Evolutionary conservation across 1,140 invertebrate species (phyloP).

Genomic region (Myzus persicae): DNA sequence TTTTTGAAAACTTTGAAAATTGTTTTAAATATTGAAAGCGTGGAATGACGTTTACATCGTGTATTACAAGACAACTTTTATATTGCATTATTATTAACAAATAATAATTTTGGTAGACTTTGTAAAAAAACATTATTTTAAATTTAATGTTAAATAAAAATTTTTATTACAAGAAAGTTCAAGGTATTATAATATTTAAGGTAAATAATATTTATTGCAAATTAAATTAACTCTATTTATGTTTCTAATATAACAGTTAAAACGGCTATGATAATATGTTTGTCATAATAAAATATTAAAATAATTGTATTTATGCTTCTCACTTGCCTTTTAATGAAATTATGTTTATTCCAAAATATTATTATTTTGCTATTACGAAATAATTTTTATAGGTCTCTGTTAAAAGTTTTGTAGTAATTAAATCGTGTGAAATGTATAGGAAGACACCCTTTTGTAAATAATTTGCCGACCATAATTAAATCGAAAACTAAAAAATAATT

Average conservation of each 20-base stretch:
- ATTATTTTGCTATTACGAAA: background rate
- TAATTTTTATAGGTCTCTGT: background rate
- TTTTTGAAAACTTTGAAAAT: background rate
- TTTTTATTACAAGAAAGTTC: background rate
- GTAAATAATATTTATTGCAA: background rate
- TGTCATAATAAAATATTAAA: background rate
- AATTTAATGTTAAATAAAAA: background rate
- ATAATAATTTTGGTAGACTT: background rate
- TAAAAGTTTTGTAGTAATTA: background rate
- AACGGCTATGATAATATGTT: background rate
- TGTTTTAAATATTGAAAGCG: background rate
- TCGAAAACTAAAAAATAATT: background rate
- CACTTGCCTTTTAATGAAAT: background rate
- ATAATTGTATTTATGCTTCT: background rate
- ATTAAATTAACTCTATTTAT: background rate
- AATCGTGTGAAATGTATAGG: background rate
- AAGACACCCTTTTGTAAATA: background rate
- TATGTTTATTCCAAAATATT: background rate
- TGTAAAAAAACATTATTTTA: background rate
- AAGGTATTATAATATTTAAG: no score
- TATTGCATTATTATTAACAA: background rate
- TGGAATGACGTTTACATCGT: no score
- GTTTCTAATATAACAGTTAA: background rate
- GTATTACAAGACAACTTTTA: background rate
- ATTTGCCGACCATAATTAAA: background rate